A percentile compares a stretch with the other conserved stretches of the same genome.
These are phyloP conservation scores for Neomorphus geoffroyi DNA, from an alignment of 2,797 vertebrate species.

Conservation along the genomic window DNA sequence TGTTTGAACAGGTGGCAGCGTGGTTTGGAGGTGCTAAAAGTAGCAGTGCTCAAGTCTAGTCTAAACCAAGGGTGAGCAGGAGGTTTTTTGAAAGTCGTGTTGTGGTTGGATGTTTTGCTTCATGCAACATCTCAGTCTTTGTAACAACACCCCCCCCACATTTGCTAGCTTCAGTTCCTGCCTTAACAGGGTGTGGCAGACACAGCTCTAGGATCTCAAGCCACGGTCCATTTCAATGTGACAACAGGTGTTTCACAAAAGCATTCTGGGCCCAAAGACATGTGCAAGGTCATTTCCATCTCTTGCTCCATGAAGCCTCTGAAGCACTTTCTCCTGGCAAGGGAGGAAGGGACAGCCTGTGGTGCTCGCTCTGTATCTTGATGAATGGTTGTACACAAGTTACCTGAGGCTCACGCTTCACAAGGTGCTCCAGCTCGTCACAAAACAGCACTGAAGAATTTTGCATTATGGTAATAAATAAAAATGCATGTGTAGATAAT, in stretches of 20 bases:
- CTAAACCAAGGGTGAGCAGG: background rate
- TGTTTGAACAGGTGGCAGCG: background rate
- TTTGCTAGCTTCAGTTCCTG: too few relatives aligned
- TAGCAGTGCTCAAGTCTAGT: background rate
- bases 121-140: background rate
- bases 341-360: background rate
- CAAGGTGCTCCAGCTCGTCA: background rate
- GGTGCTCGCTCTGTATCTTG: fast-evolving
- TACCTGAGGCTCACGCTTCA: too few relatives aligned
- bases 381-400: fast-evolving
- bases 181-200: fast-evolving
- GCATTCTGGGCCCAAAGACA: fast-evolving
- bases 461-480: background rate
- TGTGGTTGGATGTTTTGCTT: background rate
- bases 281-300: background rate
- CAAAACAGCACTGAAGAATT: too few relatives aligned
- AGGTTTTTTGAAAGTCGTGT: background rate
- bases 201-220: background rate
- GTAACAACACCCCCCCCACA: background rate
- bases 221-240: fast-evolving
- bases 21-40: background rate
- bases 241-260: background rate
- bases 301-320: too few relatives aligned
- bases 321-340: too few relatives aligned
- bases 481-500: too few relatives aligned